Base-by-base conservation (phyloP, 2,797 vertebrate genomes). In the Menidia menidia region DNA sequence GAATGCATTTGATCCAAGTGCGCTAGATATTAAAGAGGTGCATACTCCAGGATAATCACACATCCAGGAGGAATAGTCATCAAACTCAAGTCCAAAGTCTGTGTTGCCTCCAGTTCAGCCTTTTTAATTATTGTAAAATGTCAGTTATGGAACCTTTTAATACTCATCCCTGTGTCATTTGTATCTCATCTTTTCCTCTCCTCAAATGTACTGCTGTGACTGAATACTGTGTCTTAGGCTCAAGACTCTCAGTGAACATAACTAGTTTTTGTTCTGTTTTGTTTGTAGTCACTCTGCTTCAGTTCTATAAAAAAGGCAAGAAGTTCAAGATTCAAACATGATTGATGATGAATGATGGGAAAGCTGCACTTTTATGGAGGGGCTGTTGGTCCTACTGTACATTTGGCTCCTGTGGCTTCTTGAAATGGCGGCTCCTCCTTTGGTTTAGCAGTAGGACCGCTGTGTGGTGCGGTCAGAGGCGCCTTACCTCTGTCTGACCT, bases 141-240 rank as follows among this genome's bases (percentile, higher is more conserved):
- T 92, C 88, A 79, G 43, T 68, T 78, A 62, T 61, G 64, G 75
- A 78, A 78, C 75, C 68, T 74, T 88, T 85, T 54, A 76, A 63
- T 82, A 74, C 79, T 85, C 87, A 69, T 77, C 74, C 77, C 45
- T 68, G 61, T 86, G 80, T 87, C 56, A 68, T 86, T 73, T 67
- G 73, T 85, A 65, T 62, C 63, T 82, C 82, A 74, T 74, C 72
- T n/a, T 63, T 68, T 89, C 82, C 85, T 87, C 81, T 86, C 87
- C 82, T 88, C 84, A 68, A 55, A 60, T 62, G 80, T 87, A 75
- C 81, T 82, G 85, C 83, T 88, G 86, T 87, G 87, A 90, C 89
- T 88, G 87, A 80, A 89, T 84, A 87, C 86, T 90, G 86, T 89
- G 90, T 90, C 83, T 88, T 73, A 79, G 83, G 68, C 84, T 73